Evolutionary conservation across 2,797 vertebrate species (phyloP), one percentile per base, ranked within the genome.

Genomic region (Gymnocypris eckloni): DNA sequence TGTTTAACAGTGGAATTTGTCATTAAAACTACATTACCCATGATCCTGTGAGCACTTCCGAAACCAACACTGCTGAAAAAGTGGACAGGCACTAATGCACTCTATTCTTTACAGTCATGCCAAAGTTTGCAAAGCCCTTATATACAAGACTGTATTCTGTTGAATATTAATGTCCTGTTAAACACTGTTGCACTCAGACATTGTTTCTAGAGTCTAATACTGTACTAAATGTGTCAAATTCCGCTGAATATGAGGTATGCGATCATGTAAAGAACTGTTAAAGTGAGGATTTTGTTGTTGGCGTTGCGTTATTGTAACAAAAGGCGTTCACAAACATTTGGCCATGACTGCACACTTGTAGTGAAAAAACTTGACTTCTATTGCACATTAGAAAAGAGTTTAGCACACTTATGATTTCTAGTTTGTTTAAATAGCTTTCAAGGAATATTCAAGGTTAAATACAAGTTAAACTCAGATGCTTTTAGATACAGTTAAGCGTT

Each of bases 351-450:
- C 25, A 15, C 2, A 9, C 22, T 64, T 20, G n/a, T 79, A 41
- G 43, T 70, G 28, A 54, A 54, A 54, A 48, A 50, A 70, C 41
- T 71, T 1, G 39, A 20, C 37, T 84, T 83, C 64, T 81, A 89
- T 89, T 88, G 85, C 87, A 88, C 71, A 20, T 69, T 86, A 83
- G 45, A 67, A 76, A 76, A 61, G 41, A 81, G 43, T 77, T 59
- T 67, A 85, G 66, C 50, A 64, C 80, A 70, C 52, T 64, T 73
- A 11, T 52, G 73, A 56, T 56, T 37, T 48, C 39, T 39, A 25
- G 50, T 43, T 59, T 6, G 16, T 66, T 64, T n/a, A 76, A 61
- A 18, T 54, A 64, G 20, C 45, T 56, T 67, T 45, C 52, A 72
- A 61, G 66, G 22, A 54, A 69, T 56, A 37, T 28, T 75, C 54